These are phyloP conservation scores for Cerceris rybyensis DNA, from an alignment of 2,888 invertebrate species.

Conservation along the genomic window DNA sequence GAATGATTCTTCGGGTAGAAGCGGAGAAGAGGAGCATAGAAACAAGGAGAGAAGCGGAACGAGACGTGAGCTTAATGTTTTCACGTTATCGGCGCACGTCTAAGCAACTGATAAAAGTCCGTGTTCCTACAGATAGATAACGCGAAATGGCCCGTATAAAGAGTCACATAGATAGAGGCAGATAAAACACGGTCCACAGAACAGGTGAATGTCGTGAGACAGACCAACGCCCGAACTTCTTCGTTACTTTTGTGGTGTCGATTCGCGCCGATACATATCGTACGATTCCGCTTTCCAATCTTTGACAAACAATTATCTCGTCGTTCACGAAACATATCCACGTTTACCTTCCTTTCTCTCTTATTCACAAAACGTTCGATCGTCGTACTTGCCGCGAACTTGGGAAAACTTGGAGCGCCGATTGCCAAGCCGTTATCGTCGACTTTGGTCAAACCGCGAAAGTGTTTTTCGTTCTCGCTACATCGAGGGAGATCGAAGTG, in stretches of 20 bases:
- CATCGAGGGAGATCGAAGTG: slow-evolving; percentile 8
- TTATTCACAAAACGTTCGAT: not conserved
- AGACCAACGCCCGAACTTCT: slow-evolving; percentile 78
- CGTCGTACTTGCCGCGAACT: slow-evolving; percentile 10
- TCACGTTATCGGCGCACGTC: slow-evolving; percentile 75
- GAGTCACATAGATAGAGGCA: slow-evolving; percentile 79
- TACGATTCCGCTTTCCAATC: not conserved
- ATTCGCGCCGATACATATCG: slow-evolving; percentile 30
- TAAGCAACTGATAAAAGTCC: slow-evolving; percentile 81
- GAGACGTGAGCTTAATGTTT: slow-evolving; percentile 66
- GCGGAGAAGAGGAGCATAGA: slow-evolving; percentile 50
- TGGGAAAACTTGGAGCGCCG: not conserved
- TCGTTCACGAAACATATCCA: not conserved
- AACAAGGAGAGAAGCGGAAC: slow-evolving; percentile 48
- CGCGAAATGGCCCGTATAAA: slow-evolving; percentile 77
- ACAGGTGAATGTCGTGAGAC: slow-evolving; percentile 76
- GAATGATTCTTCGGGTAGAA: slow-evolving; percentile 49
- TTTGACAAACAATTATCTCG: not conserved
- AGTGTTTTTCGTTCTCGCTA: slow-evolving; percentile 44
- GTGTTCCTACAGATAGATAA: slow-evolving; percentile 79
- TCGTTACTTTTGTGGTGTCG: slow-evolving; percentile 50
- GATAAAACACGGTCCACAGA: slow-evolving; percentile 79
- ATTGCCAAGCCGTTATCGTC: slow-evolving; percentile 11
- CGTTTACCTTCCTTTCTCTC: slow-evolving; percentile 3
- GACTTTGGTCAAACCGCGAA: slow-evolving; percentile 40